Conservation (phyloP, 2,888 invertebrate species). For the Heliconius aoede region DNA sequence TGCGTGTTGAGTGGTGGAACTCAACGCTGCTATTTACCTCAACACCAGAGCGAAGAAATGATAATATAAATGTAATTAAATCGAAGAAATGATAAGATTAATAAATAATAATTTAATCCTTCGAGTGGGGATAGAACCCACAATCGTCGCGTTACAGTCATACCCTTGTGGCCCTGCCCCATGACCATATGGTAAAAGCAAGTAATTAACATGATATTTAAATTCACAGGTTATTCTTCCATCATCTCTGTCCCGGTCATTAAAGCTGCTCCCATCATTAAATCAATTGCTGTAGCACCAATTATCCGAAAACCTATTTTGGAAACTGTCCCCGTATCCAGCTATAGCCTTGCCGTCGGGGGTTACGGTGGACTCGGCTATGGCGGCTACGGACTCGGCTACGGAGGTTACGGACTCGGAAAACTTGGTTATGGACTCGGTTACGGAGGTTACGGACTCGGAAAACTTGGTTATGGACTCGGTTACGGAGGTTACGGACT, state of each 20-base stretch:
- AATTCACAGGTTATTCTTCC: neutral
- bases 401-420: conserved; percentile 43
- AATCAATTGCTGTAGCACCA: conserved; percentile 57
- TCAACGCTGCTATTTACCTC: no score
- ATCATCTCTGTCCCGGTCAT: conserved; percentile 34
- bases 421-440: conserved; percentile 50
- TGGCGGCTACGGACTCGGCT: conserved; percentile 40
- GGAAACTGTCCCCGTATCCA: conserved; percentile 49
- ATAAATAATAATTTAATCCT: no score
- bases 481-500: conserved; percentile 45
- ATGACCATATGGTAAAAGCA: neutral
- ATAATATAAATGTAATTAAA: no score
- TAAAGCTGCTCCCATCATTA: conserved; percentile 67
- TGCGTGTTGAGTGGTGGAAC: no score
- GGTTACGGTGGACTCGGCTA: conserved; percentile 21
- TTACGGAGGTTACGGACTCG: conserved; percentile 43
- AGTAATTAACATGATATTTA: neutral
- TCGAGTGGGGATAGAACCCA: no score
- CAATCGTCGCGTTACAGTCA: no score
- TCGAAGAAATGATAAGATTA: no score
- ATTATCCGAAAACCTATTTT: conserved; percentile 57
- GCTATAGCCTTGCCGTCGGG: conserved; percentile 33
- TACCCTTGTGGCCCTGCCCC: no score
- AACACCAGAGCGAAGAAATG: no score
- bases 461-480: conserved; percentile 48